A percentile compares a stretch with the other conserved stretches of the same genome.
phyloP scores from a whole-genome alignment of 2,888 invertebrate species.

The Monopis laevigella region DNA sequence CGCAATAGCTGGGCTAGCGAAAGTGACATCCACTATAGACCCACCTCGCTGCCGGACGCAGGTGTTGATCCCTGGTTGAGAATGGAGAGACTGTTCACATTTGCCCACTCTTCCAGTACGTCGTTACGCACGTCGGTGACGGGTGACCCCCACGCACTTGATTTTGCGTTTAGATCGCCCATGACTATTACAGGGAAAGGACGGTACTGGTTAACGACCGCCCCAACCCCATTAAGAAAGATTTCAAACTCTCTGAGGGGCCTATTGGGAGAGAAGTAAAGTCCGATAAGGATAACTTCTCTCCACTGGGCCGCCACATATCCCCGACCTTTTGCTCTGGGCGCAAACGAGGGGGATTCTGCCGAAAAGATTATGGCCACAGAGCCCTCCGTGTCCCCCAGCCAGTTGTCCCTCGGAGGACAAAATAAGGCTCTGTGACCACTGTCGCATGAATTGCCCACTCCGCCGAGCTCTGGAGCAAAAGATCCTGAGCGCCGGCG shows the following conservation, averaged over 20 bases:
- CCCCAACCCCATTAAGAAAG: constrained; percentile 13
- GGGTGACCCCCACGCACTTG: constrained; percentile 5
- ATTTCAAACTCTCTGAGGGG: constrained; percentile 19
- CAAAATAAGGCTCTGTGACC: constrained; percentile 7
- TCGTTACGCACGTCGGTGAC: constrained; percentile 16
- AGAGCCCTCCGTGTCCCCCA: constrained; percentile 6
- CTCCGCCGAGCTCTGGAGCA: constrained; percentile 11
- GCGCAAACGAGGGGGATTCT: not conserved
- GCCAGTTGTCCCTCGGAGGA: constrained; percentile 14
- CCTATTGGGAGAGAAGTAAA: constrained; percentile 21
- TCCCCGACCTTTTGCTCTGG: constrained; percentile 1
- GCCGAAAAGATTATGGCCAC: constrained; percentile 11
- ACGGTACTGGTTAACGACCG: constrained; percentile 6
- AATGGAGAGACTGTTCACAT: constrained; percentile 11
- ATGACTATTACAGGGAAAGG: constrained; percentile 6
- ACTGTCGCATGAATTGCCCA: constrained; percentile 8
- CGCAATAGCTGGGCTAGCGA: constrained; percentile 14
- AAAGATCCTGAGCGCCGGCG: constrained; percentile 6
- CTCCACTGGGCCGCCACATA: constrained; percentile 11
- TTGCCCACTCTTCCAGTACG: constrained; percentile 17
- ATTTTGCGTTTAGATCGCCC: constrained; percentile 19
- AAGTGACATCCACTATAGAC: constrained; percentile 20
- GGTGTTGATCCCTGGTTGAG: constrained; percentile 18
- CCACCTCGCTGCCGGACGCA: constrained; percentile 21
- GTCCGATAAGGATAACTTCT: constrained; percentile 14